phyloP scores from a whole-genome alignment of 2,797 vertebrate species.

The Pipistrellus pipistrellus region DNA sequence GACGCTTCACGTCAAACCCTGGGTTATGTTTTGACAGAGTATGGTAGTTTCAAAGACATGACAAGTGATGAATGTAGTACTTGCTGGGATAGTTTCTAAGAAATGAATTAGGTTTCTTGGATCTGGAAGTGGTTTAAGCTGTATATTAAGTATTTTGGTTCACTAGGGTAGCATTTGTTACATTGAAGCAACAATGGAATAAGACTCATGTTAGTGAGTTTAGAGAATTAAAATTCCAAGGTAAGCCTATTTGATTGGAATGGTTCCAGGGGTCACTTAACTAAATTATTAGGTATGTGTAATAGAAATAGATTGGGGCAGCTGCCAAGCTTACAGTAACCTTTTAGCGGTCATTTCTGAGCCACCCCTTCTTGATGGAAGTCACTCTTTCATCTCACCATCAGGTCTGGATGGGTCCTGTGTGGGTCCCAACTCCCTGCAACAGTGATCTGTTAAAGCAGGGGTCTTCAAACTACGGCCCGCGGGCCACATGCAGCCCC shows the following conservation, averaged over 20 bases:
- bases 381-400: background rate
- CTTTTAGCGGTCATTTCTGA: background rate
- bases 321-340: background rate
- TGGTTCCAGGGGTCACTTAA: background rate
- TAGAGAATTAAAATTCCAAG: constrained; percentile 16
- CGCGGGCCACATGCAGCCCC: no score
- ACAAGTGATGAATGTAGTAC: constrained; percentile 62
- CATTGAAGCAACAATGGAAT: background rate
- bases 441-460: background rate
- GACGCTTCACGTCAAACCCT: constrained; percentile 26
- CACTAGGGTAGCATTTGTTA: background rate
- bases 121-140: constrained; percentile 23
- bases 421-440: background rate
- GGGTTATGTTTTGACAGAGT: constrained; percentile 62
- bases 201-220: background rate
- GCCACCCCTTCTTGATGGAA: background rate
- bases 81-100: constrained; percentile 60
- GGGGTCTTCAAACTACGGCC: no score
- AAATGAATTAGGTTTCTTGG: constrained; percentile 56
- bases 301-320: background rate
- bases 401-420: background rate
- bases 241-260: background rate
- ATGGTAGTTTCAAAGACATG: constrained; percentile 38
- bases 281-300: background rate
- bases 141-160: background rate